Percentiles rank a stretch among this genome's conserved stretches.
Evolutionary conservation across 2,888 invertebrate species (phyloP).

Genomic region (Sicus ferrugineus): DNA sequence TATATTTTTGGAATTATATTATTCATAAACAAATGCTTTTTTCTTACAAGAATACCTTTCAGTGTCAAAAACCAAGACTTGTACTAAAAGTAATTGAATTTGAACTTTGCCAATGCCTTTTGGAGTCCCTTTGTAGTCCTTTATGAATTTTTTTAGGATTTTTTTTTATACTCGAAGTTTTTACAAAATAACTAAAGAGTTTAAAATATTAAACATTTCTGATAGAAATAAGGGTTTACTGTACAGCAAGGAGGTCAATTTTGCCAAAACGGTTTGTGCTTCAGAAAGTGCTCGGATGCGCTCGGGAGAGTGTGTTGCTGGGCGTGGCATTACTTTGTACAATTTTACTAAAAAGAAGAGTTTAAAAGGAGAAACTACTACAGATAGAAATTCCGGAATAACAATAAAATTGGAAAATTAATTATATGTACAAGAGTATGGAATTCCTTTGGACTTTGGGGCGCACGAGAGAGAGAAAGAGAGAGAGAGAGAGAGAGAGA

Average conservation of each 20-base stretch:
- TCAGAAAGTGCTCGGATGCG: background rate
- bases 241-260: background rate
- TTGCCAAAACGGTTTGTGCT: slow-evolving; percentile 37
- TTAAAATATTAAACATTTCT: background rate
- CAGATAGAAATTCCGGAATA: slow-evolving; percentile 63
- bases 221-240: background rate
- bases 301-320: background rate
- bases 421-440: slow-evolving; percentile 56
- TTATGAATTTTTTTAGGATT: too few species aligned
- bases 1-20: slow-evolving; percentile 36
- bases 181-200: too few species aligned
- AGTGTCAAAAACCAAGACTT: slow-evolving; percentile 43
- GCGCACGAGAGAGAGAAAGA: background rate
- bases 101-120: slow-evolving; percentile 22
- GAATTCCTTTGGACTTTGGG: slow-evolving; percentile 34
- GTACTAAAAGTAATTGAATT: slow-evolving; percentile 32
- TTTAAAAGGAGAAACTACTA: slow-evolving; percentile 33
- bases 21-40: slow-evolving; percentile 31
- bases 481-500: slow-evolving; percentile 10
- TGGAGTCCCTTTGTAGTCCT: too few species aligned
- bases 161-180: too few species aligned
- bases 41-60: slow-evolving; percentile 36
- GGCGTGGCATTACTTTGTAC: slow-evolving; percentile 8
- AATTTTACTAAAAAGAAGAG: slow-evolving; percentile 24
- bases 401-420: slow-evolving; percentile 55